Evolutionary conservation across 1,140 invertebrate species (phyloP), one percentile per base, ranked within the genome.

Genomic region (Bombus waltoni): DNA sequence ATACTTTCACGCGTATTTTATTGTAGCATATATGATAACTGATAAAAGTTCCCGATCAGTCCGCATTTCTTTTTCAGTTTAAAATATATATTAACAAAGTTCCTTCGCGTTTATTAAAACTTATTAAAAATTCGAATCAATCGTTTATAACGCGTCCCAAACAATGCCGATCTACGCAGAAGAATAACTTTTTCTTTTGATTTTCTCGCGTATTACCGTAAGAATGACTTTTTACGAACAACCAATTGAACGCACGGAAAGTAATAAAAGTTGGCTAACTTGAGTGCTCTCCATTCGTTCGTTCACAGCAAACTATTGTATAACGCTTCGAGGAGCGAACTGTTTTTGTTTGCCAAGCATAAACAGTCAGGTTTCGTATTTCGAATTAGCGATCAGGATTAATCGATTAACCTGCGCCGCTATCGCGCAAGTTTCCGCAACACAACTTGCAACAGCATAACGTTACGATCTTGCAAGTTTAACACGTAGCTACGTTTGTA

Each of bases 401-500:
- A 77, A 89, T 89, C 88, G 87, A 89, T 88, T 82, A 88, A 86
- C 57, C 78, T 15, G 15, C 10, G 28, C 6, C 35, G 28, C 25
- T 71, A 57, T 78, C 88, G 77, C 59, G 66, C 66, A 81, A 75
- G 73, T 83, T 88, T 88, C 78, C 88, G 74, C 44, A 86, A 72
- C 66, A 88, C 87, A 62, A 81, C 74, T 83, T 53, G 59, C 87
- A 79, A 73, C 68, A 32, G 77, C 38, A 75, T 75, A 79, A 83
- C 86, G 53, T 10, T 40, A 59, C 40, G 59, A 83, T 89, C 88
- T 85, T 85, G 87, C 66, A 85, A 88, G 79, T 89, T 89, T 88
- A 87, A 89, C 74, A 68, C 65, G 59, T 68, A 70, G 42, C 42
- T n/a, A 13, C 25, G 28, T 35, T 35, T 35, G 59, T 42, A 59